Percentiles rank a stretch among this genome's conserved stretches.
Conservation (phyloP, 1,140 invertebrate species). For the Rhopalosiphum padi region DNA sequence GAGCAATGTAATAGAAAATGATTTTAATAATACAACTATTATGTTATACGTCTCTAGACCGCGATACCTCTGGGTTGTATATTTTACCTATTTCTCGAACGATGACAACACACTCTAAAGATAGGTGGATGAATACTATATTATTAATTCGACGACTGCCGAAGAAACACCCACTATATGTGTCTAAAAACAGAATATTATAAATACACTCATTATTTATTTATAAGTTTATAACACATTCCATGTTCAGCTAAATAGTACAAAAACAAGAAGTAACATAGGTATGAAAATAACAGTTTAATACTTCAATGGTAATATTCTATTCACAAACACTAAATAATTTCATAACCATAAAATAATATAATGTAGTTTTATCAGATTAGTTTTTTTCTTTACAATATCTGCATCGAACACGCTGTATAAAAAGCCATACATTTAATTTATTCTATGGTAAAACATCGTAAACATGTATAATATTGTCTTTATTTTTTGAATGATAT, state of each 20-base stretch:
- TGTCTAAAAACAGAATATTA: background rate
- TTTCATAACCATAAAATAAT: background rate
- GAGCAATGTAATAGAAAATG: background rate
- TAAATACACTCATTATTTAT: background rate
- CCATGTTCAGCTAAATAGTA: background rate
- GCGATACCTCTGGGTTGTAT: background rate
- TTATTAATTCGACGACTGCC: background rate
- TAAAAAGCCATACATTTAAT: no score
- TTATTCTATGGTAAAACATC: background rate
- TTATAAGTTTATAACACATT: background rate
- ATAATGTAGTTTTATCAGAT: background rate
- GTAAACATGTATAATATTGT: background rate
- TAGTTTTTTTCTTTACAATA: background rate
- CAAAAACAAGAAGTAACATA: background rate
- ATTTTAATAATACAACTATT: slow-evolving; percentile 1
- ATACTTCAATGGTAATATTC: background rate
- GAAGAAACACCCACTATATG: background rate
- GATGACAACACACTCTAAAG: background rate
- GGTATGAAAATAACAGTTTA: background rate
- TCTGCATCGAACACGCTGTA: background rate
- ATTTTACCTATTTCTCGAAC: background rate
- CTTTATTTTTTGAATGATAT: background rate
- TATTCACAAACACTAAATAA: background rate
- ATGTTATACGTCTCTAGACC: background rate
- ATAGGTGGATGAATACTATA: background rate